phyloP scores from a whole-genome alignment of 1,140 invertebrate genomes.

The Bicyclus anynana region DNA sequence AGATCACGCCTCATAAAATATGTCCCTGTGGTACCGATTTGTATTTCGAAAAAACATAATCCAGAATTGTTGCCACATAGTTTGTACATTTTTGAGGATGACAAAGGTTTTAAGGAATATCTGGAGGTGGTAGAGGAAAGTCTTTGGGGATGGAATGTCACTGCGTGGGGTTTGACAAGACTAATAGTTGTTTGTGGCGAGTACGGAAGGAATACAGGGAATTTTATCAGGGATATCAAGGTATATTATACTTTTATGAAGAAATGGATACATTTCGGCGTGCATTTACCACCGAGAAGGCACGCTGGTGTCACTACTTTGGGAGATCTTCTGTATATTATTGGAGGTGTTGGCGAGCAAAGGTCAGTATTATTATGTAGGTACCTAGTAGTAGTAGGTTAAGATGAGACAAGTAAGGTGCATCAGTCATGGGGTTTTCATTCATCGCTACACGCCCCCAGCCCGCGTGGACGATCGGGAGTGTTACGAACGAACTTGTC shows the following conservation, averaged over 20 bases:
- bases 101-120: slow-evolving; percentile 48
- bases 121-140: slow-evolving; percentile 56
- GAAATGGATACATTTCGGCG: slow-evolving; percentile 53
- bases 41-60: slow-evolving; percentile 41
- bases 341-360: slow-evolving; percentile 62
- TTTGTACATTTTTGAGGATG: slow-evolving; percentile 45
- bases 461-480: too few relatives aligned
- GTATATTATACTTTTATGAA: slow-evolving; percentile 56
- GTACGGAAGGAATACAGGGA: slow-evolving; percentile 51
- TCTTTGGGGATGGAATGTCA: slow-evolving; percentile 62
- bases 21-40: slow-evolving; percentile 46
- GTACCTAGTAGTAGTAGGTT: too few relatives aligned
- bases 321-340: slow-evolving; percentile 49
- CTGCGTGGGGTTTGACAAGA: slow-evolving; percentile 46
- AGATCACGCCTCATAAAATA: slow-evolving; percentile 36
- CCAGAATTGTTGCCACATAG: slow-evolving; percentile 39
- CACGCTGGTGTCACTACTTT: slow-evolving; percentile 51
- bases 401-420: too few relatives aligned
- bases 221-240: slow-evolving; percentile 55
- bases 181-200: slow-evolving; percentile 59
- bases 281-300: slow-evolving; percentile 47
- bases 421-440: too few relatives aligned
- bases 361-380: slow-evolving; percentile 48
- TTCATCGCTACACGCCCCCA: too few relatives aligned
- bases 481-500: too few relatives aligned